Conservation (phyloP, 2,797 vertebrate genomes). For the Esox lucius region DNA sequence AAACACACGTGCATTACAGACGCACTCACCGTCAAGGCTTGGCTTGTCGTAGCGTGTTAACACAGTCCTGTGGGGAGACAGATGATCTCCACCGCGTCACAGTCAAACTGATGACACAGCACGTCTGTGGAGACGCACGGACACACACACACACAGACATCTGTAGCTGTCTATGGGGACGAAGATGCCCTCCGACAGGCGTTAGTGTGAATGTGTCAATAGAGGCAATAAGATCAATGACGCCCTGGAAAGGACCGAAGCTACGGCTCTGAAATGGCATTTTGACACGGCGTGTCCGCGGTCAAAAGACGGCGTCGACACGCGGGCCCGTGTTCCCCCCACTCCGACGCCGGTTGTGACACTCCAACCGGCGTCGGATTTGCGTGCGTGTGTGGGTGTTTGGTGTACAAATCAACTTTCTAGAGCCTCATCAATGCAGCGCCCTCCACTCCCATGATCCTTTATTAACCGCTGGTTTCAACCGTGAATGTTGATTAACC, state of each 20-base stretch:
- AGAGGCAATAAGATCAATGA: neutral
- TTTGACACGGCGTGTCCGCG: neutral
- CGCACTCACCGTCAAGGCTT: constrained; percentile 42
- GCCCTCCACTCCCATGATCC: neutral
- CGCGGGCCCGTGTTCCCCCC: neutral
- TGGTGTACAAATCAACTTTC: neutral
- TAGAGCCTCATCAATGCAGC: neutral
- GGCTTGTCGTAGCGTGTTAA: constrained; percentile 43
- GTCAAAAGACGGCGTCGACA: neutral
- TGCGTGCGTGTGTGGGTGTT: no score
- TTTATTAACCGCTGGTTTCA: no score
- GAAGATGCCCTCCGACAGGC: neutral
- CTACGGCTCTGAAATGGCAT: neutral
- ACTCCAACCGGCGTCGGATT: no score
- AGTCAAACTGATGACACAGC: constrained; percentile 2
- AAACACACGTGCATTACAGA: neutral
- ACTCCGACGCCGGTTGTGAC: neutral
- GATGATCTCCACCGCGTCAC: constrained; percentile 56
- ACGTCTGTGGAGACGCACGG: neutral
- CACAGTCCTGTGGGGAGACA: constrained; percentile 63
- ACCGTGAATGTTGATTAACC: no score
- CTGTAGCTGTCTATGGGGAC: neutral
- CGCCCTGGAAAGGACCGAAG: neutral
- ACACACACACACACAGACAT: neutral
- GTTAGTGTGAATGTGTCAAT: neutral